Base-by-base conservation (phyloP, 2,797 vertebrate species). In the Rhinophrynus dorsalis region DNA sequence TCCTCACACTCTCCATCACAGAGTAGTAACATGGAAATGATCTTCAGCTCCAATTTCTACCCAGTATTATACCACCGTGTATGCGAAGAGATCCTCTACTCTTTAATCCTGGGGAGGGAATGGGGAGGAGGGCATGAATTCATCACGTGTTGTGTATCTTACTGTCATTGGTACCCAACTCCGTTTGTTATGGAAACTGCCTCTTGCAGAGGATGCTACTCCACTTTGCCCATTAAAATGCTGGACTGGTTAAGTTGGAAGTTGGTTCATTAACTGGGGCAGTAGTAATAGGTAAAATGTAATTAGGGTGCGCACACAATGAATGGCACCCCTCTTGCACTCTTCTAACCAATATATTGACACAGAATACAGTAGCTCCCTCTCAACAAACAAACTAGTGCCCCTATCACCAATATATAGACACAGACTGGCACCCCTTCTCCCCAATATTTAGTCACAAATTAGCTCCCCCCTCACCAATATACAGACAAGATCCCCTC, bases 191-290 rank as follows among this genome's bases (percentile, higher is more conserved):
- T 64, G 30, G 32, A 72, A 58, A 38, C 40, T 56, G 58, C 61
- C 44, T 59, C 33, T 20, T 40, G 11, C 52, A 42, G 45, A 58
- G 40, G 68, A 57, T 38, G 50, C 32, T 64, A 30, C 47, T 45
- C 51, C 62, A 42, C 40, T 57, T 47, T 57, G 40, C 45, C 26
- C 42, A 55, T 50, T 64, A 65, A 72, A 72, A 42, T 64, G 42
- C 47, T 57, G 32, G 52, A 64, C 61, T 33, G 32, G 27, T 20
- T 13, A 8, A 2, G 20, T 21, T 40, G 32, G 20, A 10, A 50
- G 15, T 68, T 2, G 30, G 15, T 18, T 6, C 20, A 2, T 9
- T 30, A 35, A 29, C 8, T 40, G 23, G 62, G 48, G 6, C 13
- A n/a, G n/a, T n/a, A n/a, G n/a, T n/a, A n/a, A n/a, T n/a, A n/a